Evolutionary conservation across 1,140 invertebrate genomes (phyloP), one percentile per base, ranked within the genome.

Genomic region (Plutomurus gul): DNA sequence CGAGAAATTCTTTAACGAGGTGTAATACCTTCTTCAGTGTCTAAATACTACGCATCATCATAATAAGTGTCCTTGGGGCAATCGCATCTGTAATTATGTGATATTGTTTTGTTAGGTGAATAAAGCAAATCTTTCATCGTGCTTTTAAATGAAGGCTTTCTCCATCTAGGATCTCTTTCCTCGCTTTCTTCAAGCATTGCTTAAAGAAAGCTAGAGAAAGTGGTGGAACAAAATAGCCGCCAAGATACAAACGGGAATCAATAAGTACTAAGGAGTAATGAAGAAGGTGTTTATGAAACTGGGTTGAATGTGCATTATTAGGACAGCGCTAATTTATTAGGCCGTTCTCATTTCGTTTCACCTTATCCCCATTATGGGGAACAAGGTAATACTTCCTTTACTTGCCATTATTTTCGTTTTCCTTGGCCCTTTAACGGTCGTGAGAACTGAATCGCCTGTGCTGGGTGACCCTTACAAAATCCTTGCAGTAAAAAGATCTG

Each of bases 391-490:
- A 27, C 36, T 65, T 65, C 25, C 30, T 27, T 18, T 65, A 8
- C 25, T 65, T 33, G 56, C 30, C 25, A 33, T 65, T 65, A 33
- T 65, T 65, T 65, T 30, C 56, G 10, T 65, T 33, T 33, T 65
- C 8, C 36, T 16, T 65, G 13, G 30, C 13, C n/a, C 30, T 30
- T n/a, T 65, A 33, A n/a, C 56, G 8, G 30, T 65, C 36, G 56
- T 30, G 13, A 65, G 27, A 33, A 65, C 25, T 65, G 56, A 16
- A 33, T 43, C 70, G 16, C 25, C 36, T 72, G 39, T 72, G 6
- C 40, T 72, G 36, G 70, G 39, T 37, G 91, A 95, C 88, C 94
- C 96, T 6, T 98, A 98, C 86, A 88, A 93, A 86, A 91, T 94
- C 84, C 88, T 98, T 39, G 94, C 94, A 1, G 89, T 98, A 46